Conservation (phyloP, 2,113 vertebrate genomes). For the Drymodes brunneopygia region DNA sequence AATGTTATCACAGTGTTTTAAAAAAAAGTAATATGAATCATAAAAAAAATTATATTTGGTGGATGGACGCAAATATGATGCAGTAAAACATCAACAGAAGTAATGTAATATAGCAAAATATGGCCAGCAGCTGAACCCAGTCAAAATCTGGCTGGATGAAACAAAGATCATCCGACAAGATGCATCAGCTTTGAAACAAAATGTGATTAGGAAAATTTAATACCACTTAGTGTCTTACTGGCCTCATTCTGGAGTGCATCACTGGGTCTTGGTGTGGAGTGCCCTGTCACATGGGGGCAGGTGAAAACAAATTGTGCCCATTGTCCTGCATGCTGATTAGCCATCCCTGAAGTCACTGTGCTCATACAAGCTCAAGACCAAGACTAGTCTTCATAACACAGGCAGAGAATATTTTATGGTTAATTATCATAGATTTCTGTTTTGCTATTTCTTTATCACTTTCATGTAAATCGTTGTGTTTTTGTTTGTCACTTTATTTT, state of each 20-base stretch:
- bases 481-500: not conserved
- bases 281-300: not conserved
- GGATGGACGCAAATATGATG: not conserved
- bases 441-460: not conserved
- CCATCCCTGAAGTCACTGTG: not conserved
- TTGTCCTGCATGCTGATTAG: not conserved
- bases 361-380: not conserved
- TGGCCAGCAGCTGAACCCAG: not conserved
- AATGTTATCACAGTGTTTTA: not conserved
- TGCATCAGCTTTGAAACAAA: not conserved
- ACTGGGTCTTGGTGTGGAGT: not conserved
- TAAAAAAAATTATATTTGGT: not conserved
- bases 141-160: not conserved
- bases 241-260: not conserved
- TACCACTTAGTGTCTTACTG: not conserved
- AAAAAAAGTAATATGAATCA: not conserved
- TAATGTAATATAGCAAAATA: not conserved
- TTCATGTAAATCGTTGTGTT: not conserved
- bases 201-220: not conserved
- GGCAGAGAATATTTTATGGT: not conserved
- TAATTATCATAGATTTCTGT: not conserved
- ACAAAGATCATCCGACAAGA: not conserved
- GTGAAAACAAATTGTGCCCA: not conserved
- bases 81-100: constrained; percentile 1
- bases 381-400: not conserved